Conservation (phyloP, 2,888 invertebrate species). For the Leptinotarsa juncta region DNA sequence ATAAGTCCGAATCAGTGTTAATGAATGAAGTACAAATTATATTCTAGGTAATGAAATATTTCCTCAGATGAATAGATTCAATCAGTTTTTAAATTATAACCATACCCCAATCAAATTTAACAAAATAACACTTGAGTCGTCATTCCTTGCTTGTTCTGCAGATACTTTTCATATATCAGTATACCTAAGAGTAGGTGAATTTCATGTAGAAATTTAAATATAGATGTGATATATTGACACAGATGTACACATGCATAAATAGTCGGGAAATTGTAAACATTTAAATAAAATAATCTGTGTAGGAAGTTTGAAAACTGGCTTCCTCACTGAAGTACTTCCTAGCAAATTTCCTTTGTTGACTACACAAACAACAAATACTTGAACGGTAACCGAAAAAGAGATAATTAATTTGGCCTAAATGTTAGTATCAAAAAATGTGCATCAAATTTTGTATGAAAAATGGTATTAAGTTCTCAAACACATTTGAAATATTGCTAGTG, state of each 20-base stretch:
- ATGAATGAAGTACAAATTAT: not conserved
- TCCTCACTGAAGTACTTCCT: not conserved
- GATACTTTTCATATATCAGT: not conserved
- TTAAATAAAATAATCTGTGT: not conserved
- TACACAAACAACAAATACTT: not conserved
- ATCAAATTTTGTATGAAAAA: too few species aligned
- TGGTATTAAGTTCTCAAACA: too few species aligned
- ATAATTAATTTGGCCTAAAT: too few species aligned
- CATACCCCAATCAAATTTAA: not conserved
- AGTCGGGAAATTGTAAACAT: conserved; percentile 18
- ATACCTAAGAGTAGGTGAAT: conserved; percentile 1
- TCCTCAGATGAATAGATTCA: conserved; percentile 10
- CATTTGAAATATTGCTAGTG: too few species aligned
- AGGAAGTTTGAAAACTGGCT: conserved; percentile 7
- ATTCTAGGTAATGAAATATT: not conserved
- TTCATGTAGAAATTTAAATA: conserved; percentile 5
- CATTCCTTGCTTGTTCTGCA: too few species aligned
- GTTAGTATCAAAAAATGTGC: too few species aligned
- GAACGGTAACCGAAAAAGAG: too few species aligned
- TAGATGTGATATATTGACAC: conserved; percentile 23
- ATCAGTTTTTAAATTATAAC: conserved; percentile 7
- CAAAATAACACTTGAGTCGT: too few species aligned
- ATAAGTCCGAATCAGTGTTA: not conserved
- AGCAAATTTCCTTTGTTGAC: not conserved
- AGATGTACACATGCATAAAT: conserved; percentile 21